Conservation (phyloP, 1,140 invertebrate genomes). For the Drosophila subpulchrella region DNA sequence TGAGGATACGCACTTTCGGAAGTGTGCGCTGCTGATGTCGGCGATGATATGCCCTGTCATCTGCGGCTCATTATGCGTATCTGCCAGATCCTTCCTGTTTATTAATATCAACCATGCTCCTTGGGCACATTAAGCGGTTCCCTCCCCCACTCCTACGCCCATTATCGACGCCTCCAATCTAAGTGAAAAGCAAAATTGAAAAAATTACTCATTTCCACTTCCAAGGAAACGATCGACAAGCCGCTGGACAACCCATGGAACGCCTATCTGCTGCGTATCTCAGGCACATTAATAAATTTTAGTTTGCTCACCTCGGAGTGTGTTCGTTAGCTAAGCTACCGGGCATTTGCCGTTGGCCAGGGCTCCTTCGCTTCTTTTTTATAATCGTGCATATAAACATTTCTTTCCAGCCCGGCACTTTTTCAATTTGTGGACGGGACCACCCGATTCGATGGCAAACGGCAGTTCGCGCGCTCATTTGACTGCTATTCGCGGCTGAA, state of each 20-base stretch:
- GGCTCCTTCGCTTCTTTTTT: constrained; percentile 6
- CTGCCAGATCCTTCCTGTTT: constrained; percentile 18
- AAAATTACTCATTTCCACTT: constrained; percentile 84
- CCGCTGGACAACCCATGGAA: constrained; percentile 49
- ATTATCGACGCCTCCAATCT: constrained; percentile 75
- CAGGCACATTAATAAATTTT: constrained; percentile 83
- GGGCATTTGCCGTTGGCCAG: constrained; percentile 41
- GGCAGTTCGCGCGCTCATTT: constrained; percentile 56
- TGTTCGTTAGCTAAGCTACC: constrained; percentile 68
- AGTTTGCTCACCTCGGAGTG: constrained; percentile 65
- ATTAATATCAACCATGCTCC: constrained; percentile 40
- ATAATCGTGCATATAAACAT: not conserved
- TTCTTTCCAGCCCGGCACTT: constrained; percentile 12
- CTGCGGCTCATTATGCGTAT: constrained; percentile 47
- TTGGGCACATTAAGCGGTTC: constrained; percentile 16
- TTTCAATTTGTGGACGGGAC: constrained; percentile 45
- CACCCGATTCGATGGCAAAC: constrained; percentile 49
- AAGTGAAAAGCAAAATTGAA: constrained; percentile 77
- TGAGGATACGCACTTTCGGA: constrained; percentile 45
- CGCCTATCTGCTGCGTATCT: constrained; percentile 74
- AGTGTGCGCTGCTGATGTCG: constrained; percentile 30
- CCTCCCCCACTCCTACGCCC: constrained; percentile 31
- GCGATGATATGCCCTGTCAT: constrained; percentile 58
- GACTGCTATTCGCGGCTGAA: constrained; percentile 67
- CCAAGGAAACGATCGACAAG: constrained; percentile 73